Evolutionary conservation across 2,888 invertebrate species (phyloP).

Genomic region (Carabus problematicus): DNA sequence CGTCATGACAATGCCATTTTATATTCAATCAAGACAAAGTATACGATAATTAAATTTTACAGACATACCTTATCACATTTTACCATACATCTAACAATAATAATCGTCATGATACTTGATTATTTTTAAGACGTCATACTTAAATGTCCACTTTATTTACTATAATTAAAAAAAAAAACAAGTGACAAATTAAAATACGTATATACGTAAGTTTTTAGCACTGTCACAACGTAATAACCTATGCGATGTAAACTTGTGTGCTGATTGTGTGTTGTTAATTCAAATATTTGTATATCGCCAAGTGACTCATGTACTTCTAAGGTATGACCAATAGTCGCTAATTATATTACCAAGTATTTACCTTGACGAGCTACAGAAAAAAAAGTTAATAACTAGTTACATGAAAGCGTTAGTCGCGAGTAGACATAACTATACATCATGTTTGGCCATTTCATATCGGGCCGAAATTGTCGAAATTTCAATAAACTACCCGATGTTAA

Average conservation of each 20-base stretch:
- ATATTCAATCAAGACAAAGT: too few species aligned
- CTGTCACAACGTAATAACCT: too few species aligned
- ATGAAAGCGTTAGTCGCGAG: slow-evolving; percentile 13
- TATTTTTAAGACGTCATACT: too few species aligned
- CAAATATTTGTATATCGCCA: slow-evolving; percentile 30
- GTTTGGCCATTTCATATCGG: slow-evolving; percentile 28
- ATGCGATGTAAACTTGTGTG: not conserved
- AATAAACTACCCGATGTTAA: slow-evolving; percentile 14
- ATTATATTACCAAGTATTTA: slow-evolving; percentile 40
- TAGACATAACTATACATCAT: slow-evolving; percentile 10
- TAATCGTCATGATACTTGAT: too few species aligned
- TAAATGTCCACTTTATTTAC: too few species aligned
- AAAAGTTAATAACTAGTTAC: slow-evolving; percentile 26
- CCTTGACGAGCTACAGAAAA: slow-evolving; percentile 30
- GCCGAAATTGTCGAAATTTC: slow-evolving; percentile 21
- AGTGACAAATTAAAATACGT: too few species aligned
- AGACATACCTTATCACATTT: too few species aligned
- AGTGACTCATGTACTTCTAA: slow-evolving; percentile 36
- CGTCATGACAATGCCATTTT: too few species aligned
- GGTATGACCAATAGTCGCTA: slow-evolving; percentile 30
- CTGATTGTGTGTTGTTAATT: not conserved
- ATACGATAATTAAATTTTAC: too few species aligned
- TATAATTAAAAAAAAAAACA: too few species aligned
- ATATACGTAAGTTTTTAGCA: too few species aligned
- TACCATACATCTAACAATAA: too few species aligned